Base-by-base conservation (phyloP, 1,140 invertebrate genomes). In the Ceratoteleas bidentatus region DNA sequence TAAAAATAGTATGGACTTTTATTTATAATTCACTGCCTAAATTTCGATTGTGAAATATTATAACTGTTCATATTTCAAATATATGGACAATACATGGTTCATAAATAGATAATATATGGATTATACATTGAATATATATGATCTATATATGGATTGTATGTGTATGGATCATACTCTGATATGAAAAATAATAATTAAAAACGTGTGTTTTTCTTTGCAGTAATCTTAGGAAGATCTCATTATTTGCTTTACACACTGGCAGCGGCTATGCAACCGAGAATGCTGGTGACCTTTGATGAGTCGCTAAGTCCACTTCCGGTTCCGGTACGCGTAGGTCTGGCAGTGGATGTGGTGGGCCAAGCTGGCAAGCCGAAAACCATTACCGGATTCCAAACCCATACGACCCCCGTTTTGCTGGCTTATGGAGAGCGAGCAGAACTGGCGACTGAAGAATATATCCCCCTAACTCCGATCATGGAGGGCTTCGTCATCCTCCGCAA, bases 271-370 rank as follows among this genome's bases (percentile, higher is more conserved):
- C 98, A 99, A 88, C 98, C 99, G 0, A 94, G 99, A 76, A 99
- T 99, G 98, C 90, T 99, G n/a, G 97, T 99, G 4, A 99, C 99
- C n/a, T 98, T 99, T 84, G 97, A 99, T 91, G 98, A 99, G 89
- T 95, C 98, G 68, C 92, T 99, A 10, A 96, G 97, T 88, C 97
- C 98, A 50, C 90, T 99, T 47, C 96, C 98, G 70, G 98, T 99
- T 4, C 96, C 97, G 36, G 99, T 99, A 0, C 94, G 99, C 84
- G 99, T 99, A 81, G 99, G 99, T 88, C 96, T 98, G 93, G 99
- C 99, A 54, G 98, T 99, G 0, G 99, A 99, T 93, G 98, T 99
- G 6, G 99, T 99, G 15, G 99, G 99, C 6, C n/a, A n/a, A n/a
- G n/a, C n/a, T n/a, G n/a, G n/a, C n/a, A n/a, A n/a, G n/a, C n/a